Evolutionary conservation across 2,797 vertebrate species (phyloP).

Genomic region (Crenichthys baileyi): DNA sequence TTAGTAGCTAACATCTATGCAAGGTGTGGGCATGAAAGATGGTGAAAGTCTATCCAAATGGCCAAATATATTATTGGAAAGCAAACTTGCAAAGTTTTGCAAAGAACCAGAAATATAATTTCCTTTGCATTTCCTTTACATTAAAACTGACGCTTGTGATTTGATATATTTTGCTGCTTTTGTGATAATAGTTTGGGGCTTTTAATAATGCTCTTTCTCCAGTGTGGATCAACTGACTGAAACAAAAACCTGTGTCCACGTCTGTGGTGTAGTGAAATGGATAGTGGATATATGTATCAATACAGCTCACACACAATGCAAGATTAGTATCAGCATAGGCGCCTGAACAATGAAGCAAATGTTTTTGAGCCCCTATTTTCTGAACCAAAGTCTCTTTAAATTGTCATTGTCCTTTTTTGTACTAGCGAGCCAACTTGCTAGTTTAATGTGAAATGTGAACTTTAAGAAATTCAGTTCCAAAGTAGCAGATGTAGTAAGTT

Average conservation of each 20-base stretch:
- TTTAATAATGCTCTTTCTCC: neutral
- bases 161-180: neutral
- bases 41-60: too few relatives aligned
- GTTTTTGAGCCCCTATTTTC: neutral
- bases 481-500: neutral
- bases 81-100: neutral
- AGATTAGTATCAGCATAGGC: neutral
- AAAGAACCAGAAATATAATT: neutral
- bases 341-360: neutral
- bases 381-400: neutral
- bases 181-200: neutral
- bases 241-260: too few relatives aligned
- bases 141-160: neutral
- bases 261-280: neutral
- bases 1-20: neutral
- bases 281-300: neutral
- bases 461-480: neutral
- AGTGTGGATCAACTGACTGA: neutral
- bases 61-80: too few relatives aligned
- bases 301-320: neutral
- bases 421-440: neutral
- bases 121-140: too few relatives aligned
- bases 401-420: neutral
- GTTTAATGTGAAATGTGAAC: neutral
- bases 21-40: too few relatives aligned